Evolutionary conservation across 2,888 invertebrate genomes (phyloP).

Genomic region (Platycheirus rosarum): DNA sequence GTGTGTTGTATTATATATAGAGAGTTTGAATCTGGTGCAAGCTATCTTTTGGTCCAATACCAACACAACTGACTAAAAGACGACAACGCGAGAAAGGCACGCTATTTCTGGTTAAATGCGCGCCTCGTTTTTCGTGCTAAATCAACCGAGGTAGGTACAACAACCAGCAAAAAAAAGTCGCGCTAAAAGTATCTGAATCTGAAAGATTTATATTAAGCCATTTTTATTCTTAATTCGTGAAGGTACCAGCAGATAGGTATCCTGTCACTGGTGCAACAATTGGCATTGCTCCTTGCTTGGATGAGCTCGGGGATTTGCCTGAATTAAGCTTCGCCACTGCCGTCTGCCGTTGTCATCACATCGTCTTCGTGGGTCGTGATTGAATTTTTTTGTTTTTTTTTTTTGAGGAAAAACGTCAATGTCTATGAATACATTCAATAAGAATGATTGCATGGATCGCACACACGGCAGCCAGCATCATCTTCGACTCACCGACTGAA

Average conservation of each 20-base stretch:
- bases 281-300: conserved; percentile 72
- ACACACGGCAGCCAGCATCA: conserved; percentile 47
- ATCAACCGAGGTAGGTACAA: conserved; percentile 39
- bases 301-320: conserved; percentile 63
- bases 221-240: conserved; percentile 74
- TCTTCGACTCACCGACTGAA: conserved; percentile 30
- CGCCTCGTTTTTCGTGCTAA: conserved; percentile 63
- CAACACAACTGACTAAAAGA: conserved; percentile 10
- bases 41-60: conserved; percentile 17
- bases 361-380: conserved; percentile 45
- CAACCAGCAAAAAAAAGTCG: conserved; percentile 20
- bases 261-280: conserved; percentile 71
- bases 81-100: conserved; percentile 54
- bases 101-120: conserved; percentile 62
- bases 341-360: conserved; percentile 15
- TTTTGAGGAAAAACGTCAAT: conserved; percentile 47
- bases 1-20: no score
- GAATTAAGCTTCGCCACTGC: conserved; percentile 38
- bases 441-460: conserved; percentile 55
- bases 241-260: conserved; percentile 59
- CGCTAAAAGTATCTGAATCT: conserved; percentile 53
- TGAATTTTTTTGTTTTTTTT: conserved; percentile 31
- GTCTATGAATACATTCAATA: conserved; percentile 69
- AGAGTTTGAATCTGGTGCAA: conserved; percentile 1
- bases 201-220: conserved; percentile 74